Evolutionary conservation across 2,888 invertebrate species (phyloP).

Genomic region (Hermaeophaga mercurialis): DNA sequence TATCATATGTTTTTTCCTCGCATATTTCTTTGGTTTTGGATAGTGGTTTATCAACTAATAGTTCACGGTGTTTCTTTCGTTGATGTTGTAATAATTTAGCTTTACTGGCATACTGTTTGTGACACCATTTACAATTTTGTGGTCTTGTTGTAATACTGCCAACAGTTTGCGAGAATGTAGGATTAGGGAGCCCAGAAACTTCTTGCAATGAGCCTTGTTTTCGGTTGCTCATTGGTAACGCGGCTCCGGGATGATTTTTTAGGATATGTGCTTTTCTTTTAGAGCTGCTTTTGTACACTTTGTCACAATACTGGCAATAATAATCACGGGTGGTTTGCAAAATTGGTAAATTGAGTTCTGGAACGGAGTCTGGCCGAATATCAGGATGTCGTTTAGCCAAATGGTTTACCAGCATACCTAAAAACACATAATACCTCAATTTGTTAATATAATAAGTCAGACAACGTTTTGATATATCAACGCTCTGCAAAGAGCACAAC

Average conservation of each 20-base stretch:
- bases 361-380: constrained; percentile 68
- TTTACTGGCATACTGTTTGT: constrained; percentile 85
- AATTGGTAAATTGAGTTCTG: constrained; percentile 78
- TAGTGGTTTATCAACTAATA: constrained; percentile 45
- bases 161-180: constrained; percentile 72
- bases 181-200: constrained; percentile 61
- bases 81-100: constrained; percentile 74
- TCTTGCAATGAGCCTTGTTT: constrained; percentile 43
- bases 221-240: constrained; percentile 63
- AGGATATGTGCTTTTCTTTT: constrained; percentile 83
- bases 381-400: constrained; percentile 77
- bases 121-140: constrained; percentile 78
- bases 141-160: constrained; percentile 74
- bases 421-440: no score
- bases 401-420: constrained; percentile 79
- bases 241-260: constrained; percentile 81
- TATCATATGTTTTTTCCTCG: constrained; percentile 3
- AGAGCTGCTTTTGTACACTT: constrained; percentile 81
- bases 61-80: constrained; percentile 65
- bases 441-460: no score
- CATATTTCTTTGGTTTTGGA: constrained; percentile 19
- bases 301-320: constrained; percentile 84
- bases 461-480: no score
- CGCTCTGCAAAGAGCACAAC: no score
- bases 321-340: constrained; percentile 77